Base-by-base conservation (phyloP, 1,140 invertebrate species). In the Procambarus clarkii region DNA sequence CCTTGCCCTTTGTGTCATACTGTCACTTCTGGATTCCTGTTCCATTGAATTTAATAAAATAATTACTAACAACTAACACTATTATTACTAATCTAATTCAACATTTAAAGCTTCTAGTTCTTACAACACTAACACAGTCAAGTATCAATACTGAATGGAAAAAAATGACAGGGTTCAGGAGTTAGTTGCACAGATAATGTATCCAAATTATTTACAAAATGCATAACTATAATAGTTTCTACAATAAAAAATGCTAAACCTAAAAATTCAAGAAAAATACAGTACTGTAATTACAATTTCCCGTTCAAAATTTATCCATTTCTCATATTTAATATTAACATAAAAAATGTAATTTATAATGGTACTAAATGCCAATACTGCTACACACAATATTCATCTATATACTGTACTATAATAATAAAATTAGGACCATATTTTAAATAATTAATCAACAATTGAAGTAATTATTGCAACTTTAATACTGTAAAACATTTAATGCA, bases 141-240 rank as follows among this genome's bases (percentile, higher is more conserved):
- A 74, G 48, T 48, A 69, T 69, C 69, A 85, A 48, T 24, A 48
- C 21, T 85, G 60, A 11, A 85, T 46, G n/a, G 34, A 48, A n/a
- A 48, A 8, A 85, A 69, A 46, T 69, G 45, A 85, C 83, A 85
- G 83, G 83, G 83, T 85, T 85, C 83, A 85, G 83, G 83, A 85
- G 83, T 85, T 85, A 69, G 45, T 48, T 48, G 58, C 9, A 69
- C 48, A 48, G 21, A 64, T 71, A 34, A 48, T n/a, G 58, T 69
- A 85, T 71, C 44, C n/a, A 48, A 74, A 48, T 15, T 85, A 74
- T 24, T 13, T 34, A 18, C 11, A 44, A 24, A 45, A 13, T 18
- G 44, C 13, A 84, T 34, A 64, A 18, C 11, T 58, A 58, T 58
- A 13, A 58, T 13, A 58, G 7, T 58, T 13, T 9, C 54, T 58